Evolutionary conservation across 2,888 invertebrate genomes (phyloP), one percentile per base, ranked within the genome.

Genomic region (Polymixis flavicincta): DNA sequence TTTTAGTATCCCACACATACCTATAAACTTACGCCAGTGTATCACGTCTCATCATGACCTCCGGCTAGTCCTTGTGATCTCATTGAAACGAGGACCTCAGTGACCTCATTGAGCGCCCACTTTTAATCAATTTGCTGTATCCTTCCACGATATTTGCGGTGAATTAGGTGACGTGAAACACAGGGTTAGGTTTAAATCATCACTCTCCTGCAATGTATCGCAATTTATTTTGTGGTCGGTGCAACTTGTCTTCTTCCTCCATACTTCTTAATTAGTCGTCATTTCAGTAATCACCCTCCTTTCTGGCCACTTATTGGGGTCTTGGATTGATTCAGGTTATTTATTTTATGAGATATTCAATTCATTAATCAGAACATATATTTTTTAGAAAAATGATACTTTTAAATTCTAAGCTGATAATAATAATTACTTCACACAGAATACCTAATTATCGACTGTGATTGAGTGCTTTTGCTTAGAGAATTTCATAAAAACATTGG

Each of bases 31-130:
- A 50, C 19, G 28, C 8, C 13, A 32, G 17, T 61, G 5, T 17
- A 32, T 63, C 8, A 48, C 32, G 9, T 17, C n/a, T 52, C 50
- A 11, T n/a, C 42, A 11, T n/a, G 63, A 59, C 42, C 76, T 45
- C 50, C n/a, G 57, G 19, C 63, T 2, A 25, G n/a, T 50, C 50
- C 50, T 76, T 48, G 14, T 70, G 32, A 55, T 45, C 71, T 70
- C 59, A 50, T 70, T 65, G 63, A n/a, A 19, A 8, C 19, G n/a
- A 48, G 19, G 63, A 32, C 13, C 63, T 19, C 17, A 19, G 42
- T 45, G 45, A 60, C 42, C 60, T 74, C 22, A 45, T 74, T 54
- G 45, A 25, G 19, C 52, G 32, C 28, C n/a, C 19, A 22, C 42
- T 64, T 64, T 37, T 37, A 28, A 64, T 50, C 2, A 42, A 75